These are phyloP conservation scores for Hyphantria cunea DNA, from an alignment of 1,140 invertebrate species.

Conservation along the genomic window DNA sequence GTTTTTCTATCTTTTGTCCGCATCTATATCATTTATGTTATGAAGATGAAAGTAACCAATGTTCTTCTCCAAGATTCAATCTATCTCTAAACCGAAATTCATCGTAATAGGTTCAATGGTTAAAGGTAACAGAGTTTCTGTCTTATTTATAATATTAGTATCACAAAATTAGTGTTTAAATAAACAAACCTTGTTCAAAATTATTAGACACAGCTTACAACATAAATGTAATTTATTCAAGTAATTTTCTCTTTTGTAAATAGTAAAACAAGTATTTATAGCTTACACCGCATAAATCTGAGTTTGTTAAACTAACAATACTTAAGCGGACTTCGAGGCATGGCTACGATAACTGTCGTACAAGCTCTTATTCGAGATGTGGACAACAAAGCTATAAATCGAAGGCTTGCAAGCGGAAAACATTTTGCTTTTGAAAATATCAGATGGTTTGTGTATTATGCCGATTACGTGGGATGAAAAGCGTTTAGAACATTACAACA, in stretches of 20 bases:
- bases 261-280: constrained; percentile 43
- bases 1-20: too few species aligned
- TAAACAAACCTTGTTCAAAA: too few species aligned
- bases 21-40: too few species aligned
- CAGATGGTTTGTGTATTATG: constrained; percentile 52
- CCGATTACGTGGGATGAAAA: constrained; percentile 34
- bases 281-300: constrained; percentile 49
- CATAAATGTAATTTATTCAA: constrained; percentile 25
- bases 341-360: constrained; percentile 48
- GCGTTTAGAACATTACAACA: neutral
- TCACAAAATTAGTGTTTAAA: too few species aligned
- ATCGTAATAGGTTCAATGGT: too few species aligned
- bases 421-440: constrained; percentile 60
- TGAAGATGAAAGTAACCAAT: too few species aligned
- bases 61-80: too few species aligned
- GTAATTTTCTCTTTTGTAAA: constrained; percentile 28
- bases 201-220: too few species aligned
- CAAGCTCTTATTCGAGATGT: constrained; percentile 46
- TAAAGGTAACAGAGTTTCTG: too few species aligned
- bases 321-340: constrained; percentile 37
- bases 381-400: constrained; percentile 52
- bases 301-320: constrained; percentile 44
- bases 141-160: constrained; percentile 12
- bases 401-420: constrained; percentile 47
- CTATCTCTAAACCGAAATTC: too few species aligned